phyloP scores from a whole-genome alignment of 1,140 invertebrate species.

The Anastrepha obliqua region DNA sequence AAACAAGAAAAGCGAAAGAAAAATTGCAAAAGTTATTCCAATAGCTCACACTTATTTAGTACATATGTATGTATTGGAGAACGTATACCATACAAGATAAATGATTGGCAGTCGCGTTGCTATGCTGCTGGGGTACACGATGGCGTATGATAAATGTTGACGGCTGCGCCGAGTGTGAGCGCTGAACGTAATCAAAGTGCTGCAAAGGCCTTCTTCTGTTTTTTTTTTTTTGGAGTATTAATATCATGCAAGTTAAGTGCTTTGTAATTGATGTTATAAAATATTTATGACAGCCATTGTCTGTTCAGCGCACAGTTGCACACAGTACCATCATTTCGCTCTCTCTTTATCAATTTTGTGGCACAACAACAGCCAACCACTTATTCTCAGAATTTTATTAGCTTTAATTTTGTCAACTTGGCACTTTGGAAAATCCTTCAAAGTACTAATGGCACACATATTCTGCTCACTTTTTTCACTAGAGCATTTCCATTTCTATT shows the following conservation, averaged over 20 bases:
- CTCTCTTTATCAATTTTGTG: not conserved
- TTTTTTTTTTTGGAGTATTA: constrained; percentile 66
- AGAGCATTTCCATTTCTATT: not conserved
- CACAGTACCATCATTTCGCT: not conserved
- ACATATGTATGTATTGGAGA: not conserved
- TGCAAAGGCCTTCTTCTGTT: not conserved
- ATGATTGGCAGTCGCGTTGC: constrained; percentile 21
- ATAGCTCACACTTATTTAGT: not conserved
- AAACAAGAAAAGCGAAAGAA: not conserved
- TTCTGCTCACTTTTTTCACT: not conserved
- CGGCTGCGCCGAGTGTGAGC: not conserved
- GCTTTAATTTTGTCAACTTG: constrained; percentile 55
- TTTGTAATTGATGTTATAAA: constrained; percentile 74
- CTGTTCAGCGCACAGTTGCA: not conserved
- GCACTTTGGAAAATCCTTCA: constrained; percentile 52
- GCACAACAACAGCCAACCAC: not conserved
- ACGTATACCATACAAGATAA: constrained; percentile 42
- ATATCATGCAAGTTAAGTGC: constrained; percentile 74
- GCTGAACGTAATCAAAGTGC: constrained; percentile 41
- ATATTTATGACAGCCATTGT: constrained; percentile 71
- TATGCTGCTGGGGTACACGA: not conserved
- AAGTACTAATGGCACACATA: constrained; percentile 39
- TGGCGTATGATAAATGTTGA: constrained; percentile 42
- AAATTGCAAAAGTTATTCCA: constrained; percentile 13
- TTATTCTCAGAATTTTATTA: constrained; percentile 45